Percentiles rank a stretch among this genome's conserved stretches.
phyloP scores from a whole-genome alignment of 2,797 vertebrate species.

The Arremon aurantiirostris region DNA sequence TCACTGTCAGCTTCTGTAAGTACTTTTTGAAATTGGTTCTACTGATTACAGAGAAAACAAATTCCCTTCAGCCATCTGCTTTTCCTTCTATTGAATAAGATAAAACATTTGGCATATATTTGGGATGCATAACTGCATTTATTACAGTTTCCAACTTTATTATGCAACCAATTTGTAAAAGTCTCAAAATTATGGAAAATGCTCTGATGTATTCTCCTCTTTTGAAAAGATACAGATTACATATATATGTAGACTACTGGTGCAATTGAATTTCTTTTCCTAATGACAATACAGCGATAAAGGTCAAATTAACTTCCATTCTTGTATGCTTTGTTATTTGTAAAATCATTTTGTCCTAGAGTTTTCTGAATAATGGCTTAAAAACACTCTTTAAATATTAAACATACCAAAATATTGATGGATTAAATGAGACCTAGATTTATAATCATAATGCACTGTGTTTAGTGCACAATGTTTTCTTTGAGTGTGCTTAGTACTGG shows the following conservation, averaged over 20 bases:
- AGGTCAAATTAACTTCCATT: conserved; percentile 53
- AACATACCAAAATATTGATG: conserved; percentile 39
- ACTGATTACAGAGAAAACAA: neutral
- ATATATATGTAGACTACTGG: neutral
- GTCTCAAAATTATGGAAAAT: neutral
- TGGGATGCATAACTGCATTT: neutral
- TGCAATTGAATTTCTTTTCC: neutral
- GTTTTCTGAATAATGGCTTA: conserved; percentile 41
- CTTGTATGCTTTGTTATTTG: conserved; percentile 22
- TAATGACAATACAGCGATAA: conserved; percentile 29
- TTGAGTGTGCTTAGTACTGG: neutral
- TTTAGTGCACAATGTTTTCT: conserved; percentile 26
- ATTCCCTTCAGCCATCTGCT: neutral
- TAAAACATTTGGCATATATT: neutral
- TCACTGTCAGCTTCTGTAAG: neutral
- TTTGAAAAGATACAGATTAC: conserved; percentile 44
- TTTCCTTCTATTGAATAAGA: neutral
- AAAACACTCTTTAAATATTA: conserved; percentile 68
- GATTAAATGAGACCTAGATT: conserved; percentile 65
- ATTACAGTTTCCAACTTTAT: neutral
- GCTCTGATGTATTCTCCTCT: neutral
- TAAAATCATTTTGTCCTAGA: conserved; percentile 35
- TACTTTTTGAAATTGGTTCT: neutral
- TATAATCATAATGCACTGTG: conserved; percentile 62
- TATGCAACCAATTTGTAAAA: conserved; percentile 3